These are phyloP conservation scores for Bombus picipes DNA, from an alignment of 1,140 invertebrate species.

Conservation along the genomic window DNA sequence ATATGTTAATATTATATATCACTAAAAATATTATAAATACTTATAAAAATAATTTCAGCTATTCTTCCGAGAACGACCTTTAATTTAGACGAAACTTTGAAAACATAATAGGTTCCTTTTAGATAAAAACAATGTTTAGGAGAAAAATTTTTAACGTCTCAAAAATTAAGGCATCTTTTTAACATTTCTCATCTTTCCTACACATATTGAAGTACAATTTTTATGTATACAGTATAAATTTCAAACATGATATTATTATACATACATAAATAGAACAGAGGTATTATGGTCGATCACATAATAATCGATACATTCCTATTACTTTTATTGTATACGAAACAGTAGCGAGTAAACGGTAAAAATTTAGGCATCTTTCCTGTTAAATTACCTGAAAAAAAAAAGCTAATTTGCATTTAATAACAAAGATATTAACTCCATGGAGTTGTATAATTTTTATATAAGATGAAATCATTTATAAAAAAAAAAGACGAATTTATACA, in stretches of 20 bases:
- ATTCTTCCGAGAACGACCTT: too few relatives aligned
- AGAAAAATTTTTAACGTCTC: too few relatives aligned
- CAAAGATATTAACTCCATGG: background rate
- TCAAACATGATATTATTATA: background rate
- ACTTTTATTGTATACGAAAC: slow-evolving; percentile 12
- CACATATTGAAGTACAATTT: too few relatives aligned
- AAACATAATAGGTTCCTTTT: too few relatives aligned
- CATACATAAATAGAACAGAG: slow-evolving; percentile 35
- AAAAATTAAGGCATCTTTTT: too few relatives aligned
- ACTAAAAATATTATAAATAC: background rate
- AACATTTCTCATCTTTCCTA: too few relatives aligned
- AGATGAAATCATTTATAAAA: background rate
- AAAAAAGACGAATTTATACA: background rate
- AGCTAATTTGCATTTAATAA: background rate
- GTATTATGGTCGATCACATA: background rate
- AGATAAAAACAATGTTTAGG: too few relatives aligned
- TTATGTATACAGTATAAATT: too few relatives aligned
- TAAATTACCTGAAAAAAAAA: background rate
- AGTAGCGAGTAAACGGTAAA: background rate
- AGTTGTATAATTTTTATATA: background rate
- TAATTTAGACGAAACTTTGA: too few relatives aligned
- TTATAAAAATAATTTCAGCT: background rate
- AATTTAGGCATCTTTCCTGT: background rate
- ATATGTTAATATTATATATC: background rate
- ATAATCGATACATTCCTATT: slow-evolving; percentile 17